Evolutionary conservation across 2,113 vertebrate species (phyloP).

Genomic region (Gila orcuttii): DNA sequence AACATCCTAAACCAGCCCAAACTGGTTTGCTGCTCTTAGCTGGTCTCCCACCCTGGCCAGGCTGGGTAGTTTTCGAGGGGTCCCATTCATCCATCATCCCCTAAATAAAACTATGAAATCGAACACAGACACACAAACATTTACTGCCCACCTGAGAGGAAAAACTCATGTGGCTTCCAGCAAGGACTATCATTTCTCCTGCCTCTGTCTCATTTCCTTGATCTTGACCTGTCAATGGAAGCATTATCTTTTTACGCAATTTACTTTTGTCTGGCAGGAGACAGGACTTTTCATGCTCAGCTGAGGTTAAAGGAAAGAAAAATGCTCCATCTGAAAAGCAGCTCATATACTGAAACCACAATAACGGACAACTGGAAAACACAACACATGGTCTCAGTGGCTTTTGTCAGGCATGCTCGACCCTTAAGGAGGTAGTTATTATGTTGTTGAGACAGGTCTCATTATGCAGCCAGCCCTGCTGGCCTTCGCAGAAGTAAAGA

Average conservation of each 20-base stretch:
- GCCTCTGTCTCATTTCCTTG: constrained; percentile 35
- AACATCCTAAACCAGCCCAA: not conserved
- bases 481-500: constrained; percentile 11
- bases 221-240: constrained; percentile 51
- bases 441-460: not conserved
- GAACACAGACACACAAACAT: not conserved
- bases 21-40: not conserved
- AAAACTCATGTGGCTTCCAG: not conserved
- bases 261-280: constrained; percentile 45
- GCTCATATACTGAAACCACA: not conserved
- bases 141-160: not conserved
- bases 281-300: not conserved
- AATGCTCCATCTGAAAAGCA: not conserved
- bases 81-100: too few species aligned
- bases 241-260: constrained; percentile 21
- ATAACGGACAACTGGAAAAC: not conserved
- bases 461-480: constrained; percentile 26
- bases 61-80: too few species aligned
- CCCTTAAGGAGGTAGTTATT: constrained; percentile 15
- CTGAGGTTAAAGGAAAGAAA: constrained; percentile 19
- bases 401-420: not conserved
- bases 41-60: not conserved
- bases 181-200: constrained; percentile 19
- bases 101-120: not conserved
- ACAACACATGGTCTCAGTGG: not conserved